Percentiles rank a stretch among this genome's conserved stretches.
These are phyloP conservation scores for Rynchops niger DNA, from an alignment of 2,113 vertebrate genomes.

Conservation along the genomic window DNA sequence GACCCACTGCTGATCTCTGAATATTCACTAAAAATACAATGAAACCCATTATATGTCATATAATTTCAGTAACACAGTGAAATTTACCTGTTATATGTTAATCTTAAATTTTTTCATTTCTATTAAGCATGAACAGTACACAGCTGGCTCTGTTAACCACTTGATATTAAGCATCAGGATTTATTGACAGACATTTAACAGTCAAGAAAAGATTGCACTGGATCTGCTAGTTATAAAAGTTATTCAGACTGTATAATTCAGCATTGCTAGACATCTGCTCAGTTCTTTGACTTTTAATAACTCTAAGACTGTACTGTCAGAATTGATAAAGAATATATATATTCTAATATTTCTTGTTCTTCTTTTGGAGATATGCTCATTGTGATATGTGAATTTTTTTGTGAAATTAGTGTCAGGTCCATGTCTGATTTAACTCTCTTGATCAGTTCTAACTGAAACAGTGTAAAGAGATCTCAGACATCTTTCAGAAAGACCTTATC, in stretches of 20 bases:
- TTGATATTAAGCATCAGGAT: neutral
- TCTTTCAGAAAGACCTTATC: neutral
- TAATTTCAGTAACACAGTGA: neutral
- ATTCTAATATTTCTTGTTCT: slow-evolving; percentile 1
- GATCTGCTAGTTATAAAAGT: slow-evolving; percentile 11
- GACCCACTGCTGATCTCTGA: neutral
- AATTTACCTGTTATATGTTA: neutral
- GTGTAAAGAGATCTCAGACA: neutral
- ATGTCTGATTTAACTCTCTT: neutral
- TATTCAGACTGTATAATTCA: slow-evolving; percentile 19
- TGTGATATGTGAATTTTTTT: neutral
- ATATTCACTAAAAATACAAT: neutral
- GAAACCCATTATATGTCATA: neutral
- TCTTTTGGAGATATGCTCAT: neutral
- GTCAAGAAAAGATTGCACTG: neutral
- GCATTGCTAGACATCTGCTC: slow-evolving; percentile 13
- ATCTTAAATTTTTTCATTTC: neutral
- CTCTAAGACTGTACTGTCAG: neutral
- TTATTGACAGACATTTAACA: slow-evolving; percentile 22
- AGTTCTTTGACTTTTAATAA: slow-evolving; percentile 39
- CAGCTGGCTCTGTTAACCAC: neutral
- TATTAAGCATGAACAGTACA: neutral
- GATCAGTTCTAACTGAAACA: neutral
- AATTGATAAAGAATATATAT: slow-evolving; percentile 2
- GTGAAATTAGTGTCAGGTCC: neutral